Base-by-base conservation (phyloP, 2,797 vertebrate genomes). In the Onychomys arenicola region DNA sequence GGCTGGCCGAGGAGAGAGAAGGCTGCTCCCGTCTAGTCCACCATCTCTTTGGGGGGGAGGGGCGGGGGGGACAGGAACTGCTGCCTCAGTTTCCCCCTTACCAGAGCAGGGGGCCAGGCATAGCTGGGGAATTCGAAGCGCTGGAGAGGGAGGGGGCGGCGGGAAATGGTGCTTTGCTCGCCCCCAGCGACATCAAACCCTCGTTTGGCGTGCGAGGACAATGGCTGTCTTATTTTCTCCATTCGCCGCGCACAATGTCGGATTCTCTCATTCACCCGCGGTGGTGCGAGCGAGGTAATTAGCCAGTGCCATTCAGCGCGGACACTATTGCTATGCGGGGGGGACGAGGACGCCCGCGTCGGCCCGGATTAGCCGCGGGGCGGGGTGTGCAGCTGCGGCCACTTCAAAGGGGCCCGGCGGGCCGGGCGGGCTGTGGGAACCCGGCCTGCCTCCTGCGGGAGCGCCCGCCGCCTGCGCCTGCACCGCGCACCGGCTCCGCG, bases 151-250 rank as follows among this genome's bases (percentile, higher is more conserved):
- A 40, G 78, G 95, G 81, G 96, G 96, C 83, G 98, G 97, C 97
- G 98, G 98, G 96, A 98, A 98, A 97, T 97, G 98, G 97, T 97
- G 96, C 97, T 96, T 96, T 96, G 90, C 93, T 97, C 93, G 96
- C 95, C 89, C 89, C 90, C 97, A 88, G 95, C 93, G 97, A 97
- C 98, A 97, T 97, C 98, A 97, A 97, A 97, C 97, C 98, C 98
- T 98, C 98, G 96, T 97, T 98, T 97, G 98, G 96, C 96, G 92
- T 12, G 92, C 27, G 93, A 82, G 97, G 97, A 98, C 98, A 98
- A 98, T 97, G 98, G 95, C 97, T 94, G 98, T 97, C 98, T 98
- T 98, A 98, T 98, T 98, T 98, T 97, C 98, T 97, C 98, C 98
- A 96, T 96, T 86, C 97, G 98, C 98, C 96, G 82, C 52, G 96